Evolutionary conservation across 2,888 invertebrate genomes (phyloP), one percentile per base, ranked within the genome.

Genomic region (Drosophila koepferae): DNA sequence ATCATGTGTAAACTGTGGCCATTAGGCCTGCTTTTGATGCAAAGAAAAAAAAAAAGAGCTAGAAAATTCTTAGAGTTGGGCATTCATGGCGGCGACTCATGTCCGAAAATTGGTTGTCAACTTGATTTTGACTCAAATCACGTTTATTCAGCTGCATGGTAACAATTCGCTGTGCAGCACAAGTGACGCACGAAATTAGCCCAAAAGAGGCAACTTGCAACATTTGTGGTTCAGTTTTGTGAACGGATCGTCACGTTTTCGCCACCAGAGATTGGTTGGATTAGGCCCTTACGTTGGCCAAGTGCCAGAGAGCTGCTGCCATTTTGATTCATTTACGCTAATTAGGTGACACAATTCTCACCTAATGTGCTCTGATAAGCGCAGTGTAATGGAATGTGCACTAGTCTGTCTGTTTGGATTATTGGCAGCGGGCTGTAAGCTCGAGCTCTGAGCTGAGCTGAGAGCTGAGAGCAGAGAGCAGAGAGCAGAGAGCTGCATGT

Each of bases 271-370:
- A 85, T 85, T 74, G 79, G 63, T 71, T 71, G 81, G 81, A 88
- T 85, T 88, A 85, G 67, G 51, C 69, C 40, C 40, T 31, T 18
- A 10, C 58, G 56, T 53, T 73, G 83, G 77, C 78, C 59, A 63
- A 65, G 80, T 80, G 66, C 63, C 46, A 38, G 60, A 10, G 34
- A 36, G 73, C 51, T 46, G 74, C 63, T 61, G 72, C 58, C 70
- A 74, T 75, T 83, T 80, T 86, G 89, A 86, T 86, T 81, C 86
- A 89, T 86, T 89, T 91, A 91, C 86, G 92, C 90, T 92, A 92
- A 92, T 91, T 91, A 91, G 86, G 92, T 92, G 92, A 91, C 92
- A 92, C 92, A 92, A 92, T 92, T 92, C 92, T 91, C 91, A 92
- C 91, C 90, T 91, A 91, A 91, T 91, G 91, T 91, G 83, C 71